Evolutionary conservation across 2,888 invertebrate genomes (phyloP).

Genomic region (Monoplex corrugatus): DNA sequence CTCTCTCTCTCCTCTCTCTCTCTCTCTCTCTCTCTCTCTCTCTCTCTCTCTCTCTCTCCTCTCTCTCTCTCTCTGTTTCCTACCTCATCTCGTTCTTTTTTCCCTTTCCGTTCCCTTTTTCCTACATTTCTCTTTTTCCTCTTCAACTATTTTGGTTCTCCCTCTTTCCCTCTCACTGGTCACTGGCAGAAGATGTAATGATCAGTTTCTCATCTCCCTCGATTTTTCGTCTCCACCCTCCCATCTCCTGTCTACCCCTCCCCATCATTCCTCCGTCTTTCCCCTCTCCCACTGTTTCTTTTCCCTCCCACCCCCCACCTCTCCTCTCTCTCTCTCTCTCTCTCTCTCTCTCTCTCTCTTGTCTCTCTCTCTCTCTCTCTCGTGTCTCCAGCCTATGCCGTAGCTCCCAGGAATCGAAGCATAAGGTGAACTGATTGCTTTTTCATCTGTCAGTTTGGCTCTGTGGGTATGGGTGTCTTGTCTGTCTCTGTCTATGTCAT

Average conservation of each 20-base stretch:
- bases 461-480: too few species aligned
- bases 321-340: conserved; percentile 6
- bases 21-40: neutral
- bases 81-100: neutral
- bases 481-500: neutral
- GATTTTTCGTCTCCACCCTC: too few species aligned
- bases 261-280: neutral
- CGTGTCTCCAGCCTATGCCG: too few species aligned
- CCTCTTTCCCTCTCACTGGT: neutral
- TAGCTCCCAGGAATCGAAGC: neutral
- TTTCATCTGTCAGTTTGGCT: neutral
- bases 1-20: neutral
- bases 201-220: too few species aligned
- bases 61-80: neutral
- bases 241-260: neutral
- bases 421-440: neutral
- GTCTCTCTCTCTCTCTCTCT: neutral
- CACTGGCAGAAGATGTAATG: neutral
- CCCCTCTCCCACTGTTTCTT: neutral
- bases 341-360: conserved; percentile 25
- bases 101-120: neutral
- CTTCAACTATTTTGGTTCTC: neutral
- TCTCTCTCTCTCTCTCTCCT: conserved; percentile 22
- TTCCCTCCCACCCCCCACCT: neutral
- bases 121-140: neutral